Evolutionary conservation across 2,113 vertebrate species (phyloP).

Genomic region (Myotis yumanensis): DNA sequence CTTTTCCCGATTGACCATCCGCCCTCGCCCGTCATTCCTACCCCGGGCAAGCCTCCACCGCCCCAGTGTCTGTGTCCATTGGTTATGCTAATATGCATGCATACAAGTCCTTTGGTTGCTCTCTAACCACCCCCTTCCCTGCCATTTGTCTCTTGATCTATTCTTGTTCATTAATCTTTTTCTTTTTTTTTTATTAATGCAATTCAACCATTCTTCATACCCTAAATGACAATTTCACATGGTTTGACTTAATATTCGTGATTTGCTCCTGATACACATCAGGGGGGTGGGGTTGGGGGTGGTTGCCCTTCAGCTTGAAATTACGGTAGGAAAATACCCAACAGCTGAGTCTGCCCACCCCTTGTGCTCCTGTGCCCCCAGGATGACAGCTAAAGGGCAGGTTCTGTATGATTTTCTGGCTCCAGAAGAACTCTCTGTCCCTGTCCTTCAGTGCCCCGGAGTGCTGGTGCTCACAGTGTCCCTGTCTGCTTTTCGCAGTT

Average conservation of each 20-base stretch:
- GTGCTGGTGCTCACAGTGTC: accelerated
- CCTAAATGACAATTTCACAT: neutral
- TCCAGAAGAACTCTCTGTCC: accelerated
- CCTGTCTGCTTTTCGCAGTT: accelerated
- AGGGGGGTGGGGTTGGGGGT: accelerated
- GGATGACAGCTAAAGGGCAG: accelerated
- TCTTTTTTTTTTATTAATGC: no score
- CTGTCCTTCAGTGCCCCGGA: accelerated
- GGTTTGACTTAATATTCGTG: no score
- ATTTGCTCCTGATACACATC: neutral
- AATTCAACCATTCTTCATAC: neutral
- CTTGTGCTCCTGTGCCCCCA: accelerated
- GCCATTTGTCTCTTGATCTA: no score
- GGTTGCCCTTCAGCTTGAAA: no score
- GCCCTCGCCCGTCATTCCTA: no score
- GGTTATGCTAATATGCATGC: no score
- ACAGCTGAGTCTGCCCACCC: accelerated
- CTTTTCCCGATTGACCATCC: no score
- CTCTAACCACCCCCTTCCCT: no score
- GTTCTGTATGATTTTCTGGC: accelerated
- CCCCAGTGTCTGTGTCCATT: no score
- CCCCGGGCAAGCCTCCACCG: no score
- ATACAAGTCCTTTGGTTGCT: no score
- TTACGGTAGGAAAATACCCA: accelerated
- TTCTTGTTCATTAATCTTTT: no score